Conservation (phyloP, 1,140 invertebrate genomes). For the Listronotus oregonensis region DNA sequence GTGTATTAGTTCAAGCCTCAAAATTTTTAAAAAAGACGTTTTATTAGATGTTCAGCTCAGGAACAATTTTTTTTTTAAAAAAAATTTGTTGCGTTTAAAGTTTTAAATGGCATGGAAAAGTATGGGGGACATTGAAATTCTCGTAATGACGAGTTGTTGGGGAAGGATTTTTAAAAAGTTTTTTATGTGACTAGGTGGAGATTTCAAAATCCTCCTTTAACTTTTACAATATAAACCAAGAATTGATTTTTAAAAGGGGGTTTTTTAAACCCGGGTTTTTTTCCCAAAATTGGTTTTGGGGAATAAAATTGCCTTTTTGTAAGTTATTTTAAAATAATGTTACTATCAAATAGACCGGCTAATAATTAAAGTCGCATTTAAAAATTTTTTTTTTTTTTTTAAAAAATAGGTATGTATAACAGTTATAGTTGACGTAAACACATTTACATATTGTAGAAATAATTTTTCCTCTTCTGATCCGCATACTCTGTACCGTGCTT, state of each 20-base stretch:
- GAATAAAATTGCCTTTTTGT: too few relatives aligned
- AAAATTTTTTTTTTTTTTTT: too few relatives aligned
- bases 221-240: conserved; percentile 79
- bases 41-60: conserved; percentile 92
- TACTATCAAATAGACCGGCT: too few relatives aligned
- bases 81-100: conserved; percentile 96
- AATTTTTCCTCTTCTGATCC: too few relatives aligned
- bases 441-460: too few relatives aligned
- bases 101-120: conserved; percentile 86
- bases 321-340: too few relatives aligned
- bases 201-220: conserved; percentile 87
- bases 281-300: too few relatives aligned
- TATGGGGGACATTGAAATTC: conserved; percentile 98
- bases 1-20: conserved; percentile 81
- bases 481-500: too few relatives aligned
- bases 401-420: too few relatives aligned
- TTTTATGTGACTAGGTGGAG: conserved; percentile 96
- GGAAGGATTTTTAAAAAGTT: conserved; percentile 99
- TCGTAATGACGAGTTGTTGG: conserved; percentile 97
- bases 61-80: conserved; percentile 96
- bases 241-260: conserved; percentile 48
- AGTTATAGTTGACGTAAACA: too few relatives aligned
- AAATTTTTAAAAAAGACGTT: conserved; percentile 85
- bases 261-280: neutral
- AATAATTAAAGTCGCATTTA: too few relatives aligned